Base-by-base conservation (phyloP, 2,888 invertebrate species). In the Notodonta ziczac region DNA sequence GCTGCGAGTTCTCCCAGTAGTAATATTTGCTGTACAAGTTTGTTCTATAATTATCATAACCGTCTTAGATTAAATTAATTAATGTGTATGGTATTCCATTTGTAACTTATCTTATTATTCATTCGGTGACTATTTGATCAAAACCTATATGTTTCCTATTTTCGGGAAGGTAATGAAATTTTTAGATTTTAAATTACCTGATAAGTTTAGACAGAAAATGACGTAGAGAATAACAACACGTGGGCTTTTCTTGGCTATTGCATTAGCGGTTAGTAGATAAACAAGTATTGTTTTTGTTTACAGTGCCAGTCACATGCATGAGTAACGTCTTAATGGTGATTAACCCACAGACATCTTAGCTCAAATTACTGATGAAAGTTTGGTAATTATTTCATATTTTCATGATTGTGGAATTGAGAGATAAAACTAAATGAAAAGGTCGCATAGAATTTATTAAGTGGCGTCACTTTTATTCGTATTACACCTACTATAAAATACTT, bases 211-310 rank as follows among this genome's bases (percentile, higher is more conserved):
- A 35, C 35, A 35, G 1, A 35, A 35, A 35, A 35, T 7, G 5
- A 35, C 4, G 35, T 35, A 4, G 35, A 42, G 42, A 42, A 42
- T 42, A 42, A 10, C 10, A n/a, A 46, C 46, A 52, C 48, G 57
- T 66, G 57, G 59, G 65, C 48, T 68, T 44, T 59, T 58, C 60
- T 72, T 73, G 73, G 73, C 76, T 63, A 62, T 40, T 46, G 62
- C 56, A 44, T 50, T 60, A 59, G 57, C 61, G 60, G 32, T 54
- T 59, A 51, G 52, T 42, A 61, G 60, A 73, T 66, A 76, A 76
- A 74, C 65, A 76, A 70, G 53, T 56, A 61, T 65, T 74, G 76
- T 76, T 76, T 66, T 74, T 74, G 76, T 76, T 74, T 76, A 76
- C 73, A 24, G 32, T 60, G 48, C 53, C 61, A 54, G 62, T 64